A percentile compares a stretch with the other conserved stretches of the same genome.
Conservation (phyloP, 2,797 vertebrate genomes). For the Falco columbarius region DNA sequence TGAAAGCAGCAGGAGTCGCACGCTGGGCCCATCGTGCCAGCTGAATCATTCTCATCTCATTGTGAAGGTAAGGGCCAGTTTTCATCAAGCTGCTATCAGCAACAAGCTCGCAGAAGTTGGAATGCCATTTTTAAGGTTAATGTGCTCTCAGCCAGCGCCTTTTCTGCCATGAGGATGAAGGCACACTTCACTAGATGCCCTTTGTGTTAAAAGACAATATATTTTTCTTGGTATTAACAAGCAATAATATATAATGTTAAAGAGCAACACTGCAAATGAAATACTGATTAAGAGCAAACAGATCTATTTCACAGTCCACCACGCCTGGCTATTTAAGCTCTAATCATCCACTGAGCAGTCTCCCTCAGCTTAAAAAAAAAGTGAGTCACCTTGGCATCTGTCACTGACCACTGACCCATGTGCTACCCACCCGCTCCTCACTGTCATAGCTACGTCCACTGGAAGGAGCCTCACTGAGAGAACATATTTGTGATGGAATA, state of each 20-base stretch:
- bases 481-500: not conserved
- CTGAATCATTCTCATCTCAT: not conserved
- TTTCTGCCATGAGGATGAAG: not conserved
- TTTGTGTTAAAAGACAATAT: not conserved
- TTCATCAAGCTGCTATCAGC: not conserved
- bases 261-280: not conserved
- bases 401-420: not conserved
- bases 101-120: not conserved
- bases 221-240: not conserved
- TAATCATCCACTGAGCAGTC: not conserved
- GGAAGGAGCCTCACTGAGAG: not conserved
- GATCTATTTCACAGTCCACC: not conserved
- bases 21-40: not conserved
- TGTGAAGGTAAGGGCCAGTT: not conserved
- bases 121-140: not conserved
- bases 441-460: not conserved
- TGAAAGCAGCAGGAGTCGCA: not conserved
- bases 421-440: not conserved
- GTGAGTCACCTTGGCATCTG: not conserved
- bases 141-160: not conserved
- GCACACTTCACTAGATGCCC: not conserved
- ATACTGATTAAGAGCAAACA: not conserved
- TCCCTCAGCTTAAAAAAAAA: not conserved
- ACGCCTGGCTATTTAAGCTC: not conserved
- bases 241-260: not conserved